Base-by-base conservation (phyloP, 2,113 vertebrate genomes). In the Forbesichthys papilliferus region DNA sequence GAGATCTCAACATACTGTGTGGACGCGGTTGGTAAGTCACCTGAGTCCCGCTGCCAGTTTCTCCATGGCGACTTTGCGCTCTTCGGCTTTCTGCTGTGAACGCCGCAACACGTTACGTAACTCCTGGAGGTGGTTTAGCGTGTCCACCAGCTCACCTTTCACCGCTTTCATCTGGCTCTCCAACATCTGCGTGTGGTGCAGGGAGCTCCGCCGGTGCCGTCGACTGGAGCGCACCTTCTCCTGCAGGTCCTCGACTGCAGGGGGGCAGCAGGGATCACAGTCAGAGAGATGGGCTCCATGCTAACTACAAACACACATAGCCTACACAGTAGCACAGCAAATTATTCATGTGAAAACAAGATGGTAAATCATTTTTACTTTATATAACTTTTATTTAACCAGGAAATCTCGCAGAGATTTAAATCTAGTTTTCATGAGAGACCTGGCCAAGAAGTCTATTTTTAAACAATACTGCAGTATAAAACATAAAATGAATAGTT, bases 141-240 rank as follows among this genome's bases (percentile, higher is more conserved):
- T 92, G 34, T 86, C 91, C 82, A 94, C 93, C 84, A 98, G 90
- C 83, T 98, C 94, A 3, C 88, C 92, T n/a, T 74, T 91, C 74
- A 95, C 90, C 27, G 91, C 94, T 56, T 95, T 93, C 81, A 98
- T 93, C 76, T 97, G 94, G 81, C 87, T 89, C 85, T 98, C 95
- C 55, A 97, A 80, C 63, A 93, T 90, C 89, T 91, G 93, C 13
- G 86, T 92, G 90, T 94, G 94, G 86, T 96, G 93, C 34, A 94
- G 82, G 14, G 94, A 93, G 82, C 93, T 94, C 13, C 92, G 91
- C 62, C 94, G 86, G 71, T 95, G 84, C 46, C 84, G 87, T 75
- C 95, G 91, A 81, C 90, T 95, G 54, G 90, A 92, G 69, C 95
- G 92, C 48, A 98, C 90, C 69, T 94, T 94, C 55, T 95, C 95